Percentiles rank a stretch among this genome's conserved stretches.
These are phyloP conservation scores for Reticulitermes lucifugus DNA, from an alignment of 2,888 invertebrate genomes.

Conservation along the genomic window DNA sequence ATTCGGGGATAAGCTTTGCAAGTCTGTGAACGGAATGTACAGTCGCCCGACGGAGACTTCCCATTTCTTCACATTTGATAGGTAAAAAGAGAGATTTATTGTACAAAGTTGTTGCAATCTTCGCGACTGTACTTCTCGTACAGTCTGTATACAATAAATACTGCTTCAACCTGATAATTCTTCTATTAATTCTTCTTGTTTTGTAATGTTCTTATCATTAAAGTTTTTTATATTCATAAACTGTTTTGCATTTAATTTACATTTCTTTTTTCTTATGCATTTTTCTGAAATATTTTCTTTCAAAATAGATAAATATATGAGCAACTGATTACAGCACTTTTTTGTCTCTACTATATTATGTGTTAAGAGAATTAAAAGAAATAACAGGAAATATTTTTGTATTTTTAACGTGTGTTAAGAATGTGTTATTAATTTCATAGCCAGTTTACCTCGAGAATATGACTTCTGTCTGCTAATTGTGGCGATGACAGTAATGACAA, in stretches of 20 bases:
- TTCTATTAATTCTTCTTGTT: neutral
- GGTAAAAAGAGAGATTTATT: conserved; percentile 8
- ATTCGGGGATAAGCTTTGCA: neutral
- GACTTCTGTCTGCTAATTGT: neutral
- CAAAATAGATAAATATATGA: conserved; percentile 1
- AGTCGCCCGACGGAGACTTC: neutral
- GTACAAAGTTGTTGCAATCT: conserved; percentile 23
- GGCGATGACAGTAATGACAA: neutral
- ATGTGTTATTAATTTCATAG: conserved; percentile 29
- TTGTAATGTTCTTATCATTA: conserved; percentile 7
- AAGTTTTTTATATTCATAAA: conserved; percentile 1
- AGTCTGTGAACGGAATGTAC: neutral
- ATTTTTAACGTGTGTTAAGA: conserved; percentile 3
- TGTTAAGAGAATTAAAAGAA: neutral
- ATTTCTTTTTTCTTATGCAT: neutral
- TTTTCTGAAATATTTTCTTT: neutral
- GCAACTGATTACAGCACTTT: neutral
- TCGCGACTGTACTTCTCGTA: neutral
- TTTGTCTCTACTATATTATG: conserved; percentile 5
- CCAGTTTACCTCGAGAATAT: conserved; percentile 38
- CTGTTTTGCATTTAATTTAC: conserved; percentile 26
- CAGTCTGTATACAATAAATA: conserved; percentile 3
- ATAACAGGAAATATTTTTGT: conserved; percentile 27
- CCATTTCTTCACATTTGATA: neutral
- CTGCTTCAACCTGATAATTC: neutral